Evolutionary conservation across 1,140 invertebrate genomes (phyloP).

Genomic region (Ceratina japonica): DNA sequence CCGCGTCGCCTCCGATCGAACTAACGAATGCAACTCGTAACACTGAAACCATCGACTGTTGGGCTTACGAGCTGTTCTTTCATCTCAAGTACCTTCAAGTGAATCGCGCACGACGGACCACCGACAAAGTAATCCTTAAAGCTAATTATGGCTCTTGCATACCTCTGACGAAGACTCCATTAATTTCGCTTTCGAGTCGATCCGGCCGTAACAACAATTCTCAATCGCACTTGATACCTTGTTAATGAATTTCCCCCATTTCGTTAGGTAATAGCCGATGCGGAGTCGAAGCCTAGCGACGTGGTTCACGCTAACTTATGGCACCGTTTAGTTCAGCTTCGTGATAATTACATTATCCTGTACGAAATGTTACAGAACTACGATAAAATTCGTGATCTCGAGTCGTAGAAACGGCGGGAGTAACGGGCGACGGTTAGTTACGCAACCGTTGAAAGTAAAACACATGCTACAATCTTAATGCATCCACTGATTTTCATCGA

Average conservation of each 20-base stretch:
- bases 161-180: not conserved
- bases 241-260: conserved; percentile 9
- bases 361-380: conserved; percentile 68
- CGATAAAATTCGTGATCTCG: conserved; percentile 55
- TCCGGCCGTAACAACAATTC: conserved; percentile 2
- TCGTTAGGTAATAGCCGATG: conserved; percentile 21
- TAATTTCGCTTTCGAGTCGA: conserved; percentile 21
- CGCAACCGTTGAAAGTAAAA: not conserved
- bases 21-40: conserved; percentile 66
- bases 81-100: conserved; percentile 71
- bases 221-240: conserved; percentile 7
- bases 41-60: conserved; percentile 72
- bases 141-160: conserved; percentile 11
- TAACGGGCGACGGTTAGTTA: not conserved
- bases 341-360: conserved; percentile 73
- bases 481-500: not conserved
- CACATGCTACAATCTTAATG: not conserved
- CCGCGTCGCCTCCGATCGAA: conserved; percentile 47
- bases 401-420: conserved; percentile 36
- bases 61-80: conserved; percentile 75
- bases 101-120: conserved; percentile 56
- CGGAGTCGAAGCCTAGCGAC: conserved; percentile 61
- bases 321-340: conserved; percentile 69
- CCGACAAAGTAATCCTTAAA: conserved; percentile 60
- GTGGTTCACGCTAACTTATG: conserved; percentile 68